Percentiles rank a stretch among this genome's conserved stretches.
Conservation (phyloP, 2,797 vertebrate genomes). For the Sitta carolinensis region DNA sequence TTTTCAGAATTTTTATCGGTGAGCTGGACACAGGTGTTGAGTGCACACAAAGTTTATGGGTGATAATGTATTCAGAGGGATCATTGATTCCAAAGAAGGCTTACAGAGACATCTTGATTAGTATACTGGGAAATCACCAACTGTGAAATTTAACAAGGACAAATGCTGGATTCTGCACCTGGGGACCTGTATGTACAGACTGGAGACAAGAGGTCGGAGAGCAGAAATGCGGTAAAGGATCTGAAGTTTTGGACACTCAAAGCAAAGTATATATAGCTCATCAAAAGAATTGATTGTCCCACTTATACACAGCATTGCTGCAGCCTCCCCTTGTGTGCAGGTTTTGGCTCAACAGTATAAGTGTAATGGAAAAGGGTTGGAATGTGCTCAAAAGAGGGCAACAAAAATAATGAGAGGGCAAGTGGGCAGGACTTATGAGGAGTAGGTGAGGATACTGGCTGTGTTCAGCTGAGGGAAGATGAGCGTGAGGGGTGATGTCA, state of each 20-base stretch:
- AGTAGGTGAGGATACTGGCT: not conserved
- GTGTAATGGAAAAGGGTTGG: not conserved
- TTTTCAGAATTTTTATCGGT: not conserved
- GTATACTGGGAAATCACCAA: not conserved
- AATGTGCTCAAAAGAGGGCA: not conserved
- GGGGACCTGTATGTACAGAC: rapidly evolving
- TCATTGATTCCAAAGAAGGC: not conserved
- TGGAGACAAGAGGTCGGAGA: not conserved
- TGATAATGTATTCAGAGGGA: not conserved
- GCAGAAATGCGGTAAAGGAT: not conserved
- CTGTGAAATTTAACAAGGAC: not conserved
- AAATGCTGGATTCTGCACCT: not conserved
- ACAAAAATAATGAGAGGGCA: not conserved
- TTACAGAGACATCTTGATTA: not conserved
- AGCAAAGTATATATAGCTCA: not conserved
- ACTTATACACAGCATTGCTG: not conserved
- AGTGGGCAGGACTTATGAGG: not conserved
- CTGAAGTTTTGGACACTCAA: not conserved
- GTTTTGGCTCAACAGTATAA: not conserved
- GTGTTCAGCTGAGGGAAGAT: not conserved
- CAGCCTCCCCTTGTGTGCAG: not conserved
- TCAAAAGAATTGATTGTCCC: not conserved
- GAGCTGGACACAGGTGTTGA: not conserved
- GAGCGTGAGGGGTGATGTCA: rapidly evolving
- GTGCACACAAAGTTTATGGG: not conserved